Conservation (phyloP, 1,140 invertebrate genomes). For the honey bee (Apis mellifera) region Amel_HAv3.1 CM009943.2:8910001-8910500, state of each 20-base stretch:
- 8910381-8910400: no score
- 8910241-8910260: conserved; percentile 13
- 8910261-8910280: background rate
- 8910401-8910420: no score
- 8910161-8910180: conserved; percentile 37
- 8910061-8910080: conserved; percentile 19
- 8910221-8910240: background rate
- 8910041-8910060: background rate
- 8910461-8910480: no score
- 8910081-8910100: background rate
- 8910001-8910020: background rate
- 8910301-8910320: background rate
- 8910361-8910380: no score
- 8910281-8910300: background rate
- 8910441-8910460: no score
- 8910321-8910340: no score
- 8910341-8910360: background rate
- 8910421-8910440: no score
- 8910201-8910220: background rate
- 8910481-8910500: no score
- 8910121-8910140: background rate
- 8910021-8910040: conserved; percentile 8
- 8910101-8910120: background rate
- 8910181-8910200: conserved; percentile 6
- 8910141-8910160: conserved; percentile 27